These are phyloP conservation scores for Philypnodon macrostomus DNA, from an alignment of 2,797 vertebrate species.

Conservation along the genomic window DNA sequence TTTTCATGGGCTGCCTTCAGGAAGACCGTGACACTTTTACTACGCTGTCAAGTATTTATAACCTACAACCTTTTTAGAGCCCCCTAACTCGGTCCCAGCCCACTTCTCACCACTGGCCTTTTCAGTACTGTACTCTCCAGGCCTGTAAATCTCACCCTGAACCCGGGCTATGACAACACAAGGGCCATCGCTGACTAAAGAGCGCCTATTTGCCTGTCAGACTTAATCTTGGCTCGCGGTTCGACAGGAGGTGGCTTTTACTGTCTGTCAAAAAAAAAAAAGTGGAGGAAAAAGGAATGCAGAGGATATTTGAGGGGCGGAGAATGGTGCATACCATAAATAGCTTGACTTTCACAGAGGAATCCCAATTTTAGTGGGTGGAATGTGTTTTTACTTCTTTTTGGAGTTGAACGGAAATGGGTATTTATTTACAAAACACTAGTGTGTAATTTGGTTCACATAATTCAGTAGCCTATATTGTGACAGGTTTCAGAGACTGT, in stretches of 20 bases:
- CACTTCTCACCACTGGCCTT: slow-evolving; percentile 37
- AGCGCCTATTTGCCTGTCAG: slow-evolving; percentile 66
- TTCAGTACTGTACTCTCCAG: slow-evolving; percentile 40
- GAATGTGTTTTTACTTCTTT: slow-evolving; percentile 28
- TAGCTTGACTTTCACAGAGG: slow-evolving; percentile 68
- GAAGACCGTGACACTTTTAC: slow-evolving; percentile 72
- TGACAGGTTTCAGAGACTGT: slow-evolving; percentile 48
- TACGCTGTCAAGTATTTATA: slow-evolving; percentile 71
- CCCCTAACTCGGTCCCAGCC: slow-evolving; percentile 43
- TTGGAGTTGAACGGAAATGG: slow-evolving; percentile 59
- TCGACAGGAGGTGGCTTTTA: slow-evolving; percentile 56
- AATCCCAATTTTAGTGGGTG: slow-evolving; percentile 70
- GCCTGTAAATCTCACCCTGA: slow-evolving; percentile 60
- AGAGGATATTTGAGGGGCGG: slow-evolving; percentile 55
- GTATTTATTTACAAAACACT: slow-evolving; percentile 63
- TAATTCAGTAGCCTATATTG: slow-evolving; percentile 62
- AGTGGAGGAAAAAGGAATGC: slow-evolving; percentile 17
- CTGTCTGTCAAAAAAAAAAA: slow-evolving; percentile 45
- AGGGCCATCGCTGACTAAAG: slow-evolving; percentile 45
- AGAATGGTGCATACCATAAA: slow-evolving; percentile 68
- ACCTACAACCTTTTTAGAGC: slow-evolving; percentile 68
- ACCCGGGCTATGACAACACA: slow-evolving; percentile 58
- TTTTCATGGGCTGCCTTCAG: slow-evolving; percentile 52
- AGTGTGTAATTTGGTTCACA: slow-evolving; percentile 68
- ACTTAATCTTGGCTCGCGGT: slow-evolving; percentile 57